A percentile compares a stretch with the other conserved stretches of the same genome.
These are phyloP conservation scores for Amiota mariae DNA, from an alignment of 2,888 invertebrate species.

Conservation along the genomic window DNA sequence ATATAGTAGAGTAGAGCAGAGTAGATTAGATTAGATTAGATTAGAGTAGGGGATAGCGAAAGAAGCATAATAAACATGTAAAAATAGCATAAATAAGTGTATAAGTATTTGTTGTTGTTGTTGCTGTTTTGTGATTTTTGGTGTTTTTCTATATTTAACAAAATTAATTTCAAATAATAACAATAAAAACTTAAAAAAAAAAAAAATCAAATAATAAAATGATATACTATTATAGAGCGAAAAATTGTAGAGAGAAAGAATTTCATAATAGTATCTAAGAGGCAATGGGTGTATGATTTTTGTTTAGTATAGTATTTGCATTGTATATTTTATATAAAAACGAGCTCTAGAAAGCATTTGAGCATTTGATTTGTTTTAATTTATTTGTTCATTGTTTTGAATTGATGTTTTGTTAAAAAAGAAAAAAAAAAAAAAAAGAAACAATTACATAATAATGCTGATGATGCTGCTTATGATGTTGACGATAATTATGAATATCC, in stretches of 20 bases:
- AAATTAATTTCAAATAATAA: not conserved
- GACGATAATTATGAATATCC: too few relatives aligned
- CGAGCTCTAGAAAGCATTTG: not conserved
- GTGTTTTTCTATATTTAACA: not conserved
- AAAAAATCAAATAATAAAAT: not conserved
- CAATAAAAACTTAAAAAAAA: not conserved
- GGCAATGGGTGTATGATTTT: too few relatives aligned
- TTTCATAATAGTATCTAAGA: too few relatives aligned
- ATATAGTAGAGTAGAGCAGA: not conserved
- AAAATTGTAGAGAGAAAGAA: too few relatives aligned
- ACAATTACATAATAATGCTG: too few relatives aligned
- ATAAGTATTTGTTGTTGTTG: slow-evolving; percentile 32
- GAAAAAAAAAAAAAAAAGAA: too few relatives aligned
- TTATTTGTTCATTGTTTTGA: not conserved
- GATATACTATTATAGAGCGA: too few relatives aligned
- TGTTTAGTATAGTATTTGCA: too few relatives aligned
- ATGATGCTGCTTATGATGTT: not conserved
- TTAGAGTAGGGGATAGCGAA: slow-evolving; percentile 10
- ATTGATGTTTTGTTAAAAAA: too few relatives aligned
- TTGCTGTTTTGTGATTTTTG: slow-evolving; percentile 1
- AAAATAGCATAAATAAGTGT: slow-evolving; percentile 19
- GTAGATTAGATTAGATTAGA: too few relatives aligned
- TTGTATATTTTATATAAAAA: not conserved
- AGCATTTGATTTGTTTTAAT: not conserved
- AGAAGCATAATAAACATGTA: slow-evolving; percentile 8